These are phyloP conservation scores for Hydropsyche betteni DNA, from an alignment of 2,888 invertebrate genomes.

Conservation along the genomic window DNA sequence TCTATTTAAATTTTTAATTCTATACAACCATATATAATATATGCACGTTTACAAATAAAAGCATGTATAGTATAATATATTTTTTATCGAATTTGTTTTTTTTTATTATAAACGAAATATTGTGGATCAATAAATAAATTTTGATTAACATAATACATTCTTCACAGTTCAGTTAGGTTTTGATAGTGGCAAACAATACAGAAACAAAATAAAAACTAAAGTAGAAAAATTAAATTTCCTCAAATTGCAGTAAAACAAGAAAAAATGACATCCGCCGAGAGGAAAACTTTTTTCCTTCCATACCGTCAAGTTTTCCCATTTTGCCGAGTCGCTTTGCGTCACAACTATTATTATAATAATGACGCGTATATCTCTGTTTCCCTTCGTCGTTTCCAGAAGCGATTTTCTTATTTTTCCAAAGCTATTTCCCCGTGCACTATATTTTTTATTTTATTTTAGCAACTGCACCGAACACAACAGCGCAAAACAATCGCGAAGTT, in stretches of 20 bases:
- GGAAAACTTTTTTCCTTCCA: conserved; percentile 24
- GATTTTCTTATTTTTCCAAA: background rate
- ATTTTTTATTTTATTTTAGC: background rate
- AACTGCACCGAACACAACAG: background rate
- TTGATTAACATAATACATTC: no score
- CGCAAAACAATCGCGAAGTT: no score
- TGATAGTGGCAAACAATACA: no score
- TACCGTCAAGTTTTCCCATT: conserved; percentile 34
- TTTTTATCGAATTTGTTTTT: no score
- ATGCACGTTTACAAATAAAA: no score
- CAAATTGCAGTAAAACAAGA: background rate
- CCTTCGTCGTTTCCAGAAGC: conserved; percentile 1
- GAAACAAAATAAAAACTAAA: background rate
- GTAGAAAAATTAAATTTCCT: conserved; percentile 30
- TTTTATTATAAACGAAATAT: no score
- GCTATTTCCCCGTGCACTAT: background rate
- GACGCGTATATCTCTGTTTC: conserved; percentile 25
- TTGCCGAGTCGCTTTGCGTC: conserved; percentile 33
- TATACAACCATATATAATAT: no score
- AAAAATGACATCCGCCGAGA: conserved; percentile 11
- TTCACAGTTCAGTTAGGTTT: no score
- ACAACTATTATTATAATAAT: conserved; percentile 37
- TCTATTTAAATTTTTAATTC: no score
- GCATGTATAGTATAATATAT: no score
- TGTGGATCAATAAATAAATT: no score